Percentiles rank a stretch among this genome's conserved stretches.
phyloP scores from a whole-genome alignment of 2,888 invertebrate genomes.

The Trichopria drosophilae region DNA sequence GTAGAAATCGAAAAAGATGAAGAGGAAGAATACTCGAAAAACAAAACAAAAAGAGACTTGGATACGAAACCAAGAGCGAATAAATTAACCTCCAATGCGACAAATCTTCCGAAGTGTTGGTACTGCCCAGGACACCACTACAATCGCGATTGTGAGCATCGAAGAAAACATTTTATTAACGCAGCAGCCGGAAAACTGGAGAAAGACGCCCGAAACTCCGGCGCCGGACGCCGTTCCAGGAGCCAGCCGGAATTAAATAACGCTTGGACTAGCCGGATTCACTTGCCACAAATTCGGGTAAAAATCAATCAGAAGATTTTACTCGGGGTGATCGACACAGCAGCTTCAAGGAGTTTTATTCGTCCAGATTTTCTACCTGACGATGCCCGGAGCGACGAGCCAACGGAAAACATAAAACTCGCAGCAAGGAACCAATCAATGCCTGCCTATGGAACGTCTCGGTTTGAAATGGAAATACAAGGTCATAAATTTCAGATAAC shows the following conservation, averaged over 20 bases:
- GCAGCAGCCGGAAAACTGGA: conserved; percentile 9
- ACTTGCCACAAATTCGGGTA: conserved; percentile 1
- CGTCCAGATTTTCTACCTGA: background rate
- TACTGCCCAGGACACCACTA: conserved; percentile 1
- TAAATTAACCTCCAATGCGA: background rate
- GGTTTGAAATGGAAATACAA: too few species aligned
- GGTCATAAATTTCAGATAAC: too few species aligned
- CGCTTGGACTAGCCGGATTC: background rate
- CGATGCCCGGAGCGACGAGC: background rate
- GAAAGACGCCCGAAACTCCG: conserved; percentile 5
- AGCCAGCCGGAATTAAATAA: too few species aligned
- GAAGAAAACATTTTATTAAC: background rate
- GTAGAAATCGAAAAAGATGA: conserved; percentile 7
- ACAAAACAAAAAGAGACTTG: too few species aligned
- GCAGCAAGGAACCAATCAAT: conserved; percentile 1
- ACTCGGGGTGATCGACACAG: conserved; percentile 22
- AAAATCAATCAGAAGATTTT: background rate
- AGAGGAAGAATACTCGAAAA: too few species aligned
- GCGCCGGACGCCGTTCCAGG: background rate
- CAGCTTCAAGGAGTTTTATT: conserved; percentile 23
- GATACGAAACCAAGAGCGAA: too few species aligned
- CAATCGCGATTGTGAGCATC: background rate
- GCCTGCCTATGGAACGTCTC: too few species aligned
- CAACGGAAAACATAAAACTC: background rate
- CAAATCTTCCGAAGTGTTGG: conserved; percentile 5